A percentile compares a stretch with the other conserved stretches of the same genome.
phyloP scores from a whole-genome alignment of 2,113 vertebrate species.

The Pseudopodoces humilis region DNA sequence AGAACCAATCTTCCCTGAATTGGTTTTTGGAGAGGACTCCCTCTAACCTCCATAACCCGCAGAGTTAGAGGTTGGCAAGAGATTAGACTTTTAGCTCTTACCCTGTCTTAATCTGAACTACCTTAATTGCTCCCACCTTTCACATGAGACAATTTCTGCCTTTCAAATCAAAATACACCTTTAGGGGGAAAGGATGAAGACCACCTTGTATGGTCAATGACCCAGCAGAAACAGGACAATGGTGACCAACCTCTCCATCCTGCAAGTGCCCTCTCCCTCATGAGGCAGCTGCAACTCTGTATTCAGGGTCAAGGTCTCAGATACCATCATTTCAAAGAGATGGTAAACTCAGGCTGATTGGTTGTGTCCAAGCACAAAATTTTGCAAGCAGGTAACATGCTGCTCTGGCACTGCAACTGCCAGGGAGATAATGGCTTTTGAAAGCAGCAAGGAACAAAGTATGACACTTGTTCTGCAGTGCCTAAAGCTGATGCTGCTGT shows the following conservation, averaged over 20 bases:
- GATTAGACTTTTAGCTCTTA: neutral
- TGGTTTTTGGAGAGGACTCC: neutral
- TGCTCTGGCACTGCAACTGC: fast-evolving
- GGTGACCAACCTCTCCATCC: neutral
- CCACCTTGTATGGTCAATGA: neutral
- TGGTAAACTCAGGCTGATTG: neutral
- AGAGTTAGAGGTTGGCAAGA: neutral
- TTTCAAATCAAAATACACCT: neutral
- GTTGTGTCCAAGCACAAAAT: neutral
- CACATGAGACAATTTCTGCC: neutral
- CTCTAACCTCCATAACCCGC: neutral
- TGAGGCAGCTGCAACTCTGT: neutral
- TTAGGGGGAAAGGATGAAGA: neutral
- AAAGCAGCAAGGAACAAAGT: neutral
- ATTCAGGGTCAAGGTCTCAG: neutral
- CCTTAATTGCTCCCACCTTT: neutral
- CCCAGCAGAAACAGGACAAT: neutral
- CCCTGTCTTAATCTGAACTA: neutral
- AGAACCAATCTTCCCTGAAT: neutral
- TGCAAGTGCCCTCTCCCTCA: neutral
- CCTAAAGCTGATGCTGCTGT: neutral
- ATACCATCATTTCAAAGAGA: neutral
- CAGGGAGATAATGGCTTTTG: neutral
- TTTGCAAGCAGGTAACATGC: neutral
- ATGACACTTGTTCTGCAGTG: fast-evolving